Evolutionary conservation across 1,140 invertebrate genomes (phyloP), one percentile per base, ranked within the genome.

Genomic region (Helicoverpa armigera): DNA sequence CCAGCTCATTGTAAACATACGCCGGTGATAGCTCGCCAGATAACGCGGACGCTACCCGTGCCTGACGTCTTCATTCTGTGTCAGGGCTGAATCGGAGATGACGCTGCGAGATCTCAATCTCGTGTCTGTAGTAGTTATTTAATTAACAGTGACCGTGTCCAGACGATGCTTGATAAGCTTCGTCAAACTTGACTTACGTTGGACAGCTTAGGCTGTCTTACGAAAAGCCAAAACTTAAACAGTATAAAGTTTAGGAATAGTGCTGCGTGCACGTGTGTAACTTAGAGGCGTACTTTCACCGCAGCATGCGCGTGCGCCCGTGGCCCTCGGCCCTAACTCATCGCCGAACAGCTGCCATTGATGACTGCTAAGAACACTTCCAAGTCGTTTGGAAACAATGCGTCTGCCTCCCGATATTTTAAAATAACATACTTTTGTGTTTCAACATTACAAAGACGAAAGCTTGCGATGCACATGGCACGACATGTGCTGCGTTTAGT

Each of bases 51-150:
- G 65, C 75, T 80, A 75, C 80, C 61, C 75, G 48, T 73, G 72
- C 51, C 50, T 85, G 86, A 88, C 81, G 83, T 88, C 86, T 86
- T 85, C 79, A 88, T 88, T 67, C 85, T 73, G 53, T 69, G 78
- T 80, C 79, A 83, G 73, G 58, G 65, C 18, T 80, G 77, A 74
- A 82, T 82, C 54, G 35, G 73, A 75, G 54, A 85, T 83, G 85
- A 87, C 80, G 74, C 65, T 58, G 77, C 82, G 81, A 80, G 80
- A 85, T 83, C 69, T n/a, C 69, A 75, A 72, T 75, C 79, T 43
- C 67, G 53, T 65, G 61, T 79, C 76, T 75, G 51, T 76, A 73
- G 76, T 82, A 78, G 83, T 84, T 82, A 84, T 84, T 84, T 58
- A 84, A 86, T 86, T 86, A 86, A 86, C 82, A 70, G 80, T 54